Evolutionary conservation across 92 coral and sea anemone genomes (phyloP).

Genomic region (Parazoanthus darwini): DNA sequence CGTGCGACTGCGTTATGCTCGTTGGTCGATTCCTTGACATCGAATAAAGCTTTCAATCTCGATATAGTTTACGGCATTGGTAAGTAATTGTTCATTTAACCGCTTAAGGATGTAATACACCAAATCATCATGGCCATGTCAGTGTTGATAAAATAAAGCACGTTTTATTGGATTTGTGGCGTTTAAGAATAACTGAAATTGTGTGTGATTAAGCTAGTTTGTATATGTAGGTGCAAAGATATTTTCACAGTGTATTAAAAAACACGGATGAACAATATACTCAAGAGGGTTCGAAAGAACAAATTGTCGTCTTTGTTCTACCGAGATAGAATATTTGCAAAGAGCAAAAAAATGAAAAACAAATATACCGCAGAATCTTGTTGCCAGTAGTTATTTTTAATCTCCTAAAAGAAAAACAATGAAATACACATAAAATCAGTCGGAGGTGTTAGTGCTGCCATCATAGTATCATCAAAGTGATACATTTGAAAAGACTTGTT

Average conservation of each 20-base stretch:
- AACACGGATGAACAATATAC: background rate
- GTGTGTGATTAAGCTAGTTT: background rate
- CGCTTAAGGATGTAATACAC: constrained; percentile 4
- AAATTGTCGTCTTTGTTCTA: background rate
- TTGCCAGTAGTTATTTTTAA: background rate
- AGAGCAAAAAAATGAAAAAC: background rate
- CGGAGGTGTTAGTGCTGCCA: constrained; percentile 1
- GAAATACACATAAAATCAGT: constrained; percentile 1
- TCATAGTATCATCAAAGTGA: background rate
- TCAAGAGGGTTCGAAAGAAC: background rate
- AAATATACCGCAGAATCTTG: background rate
- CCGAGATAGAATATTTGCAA: background rate
- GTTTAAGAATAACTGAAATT: background rate
- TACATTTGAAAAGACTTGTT: constrained; percentile 24
- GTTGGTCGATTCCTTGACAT: background rate
- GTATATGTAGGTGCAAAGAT: background rate
- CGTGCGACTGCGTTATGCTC: background rate
- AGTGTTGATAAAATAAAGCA: background rate
- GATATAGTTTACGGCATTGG: background rate
- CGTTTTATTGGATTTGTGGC: constrained; percentile 14
- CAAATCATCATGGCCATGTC: background rate
- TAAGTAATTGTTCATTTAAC: constrained; percentile 36
- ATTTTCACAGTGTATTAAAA: background rate
- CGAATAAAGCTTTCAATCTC: background rate
- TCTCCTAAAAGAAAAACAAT: background rate